Base-by-base conservation (phyloP, 1,140 invertebrate species). In the Notospermus geniculatus region DNA sequence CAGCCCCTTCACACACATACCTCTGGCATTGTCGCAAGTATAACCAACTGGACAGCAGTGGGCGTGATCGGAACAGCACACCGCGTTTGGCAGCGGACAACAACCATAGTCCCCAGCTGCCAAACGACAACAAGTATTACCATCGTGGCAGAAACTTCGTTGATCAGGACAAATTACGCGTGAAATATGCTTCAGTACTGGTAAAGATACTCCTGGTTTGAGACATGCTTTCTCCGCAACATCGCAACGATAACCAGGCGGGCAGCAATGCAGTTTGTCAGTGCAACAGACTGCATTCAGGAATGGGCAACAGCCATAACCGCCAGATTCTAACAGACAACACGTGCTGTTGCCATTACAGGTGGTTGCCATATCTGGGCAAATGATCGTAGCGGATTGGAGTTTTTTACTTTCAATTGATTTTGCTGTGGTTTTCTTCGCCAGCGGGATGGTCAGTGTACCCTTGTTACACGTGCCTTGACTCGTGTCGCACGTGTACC, bases 21-120 rank as follows among this genome's bases (percentile, higher is more conserved):
- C 50, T 41, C 30, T 29, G 13, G 25, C 41, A 29, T 70, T 54
- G n/a, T n/a, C n/a, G 62, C 70, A 71, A 9, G 50, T 61, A 22
- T 59, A 64, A 17, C 68, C 63, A 30, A 39, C 25, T 7, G 68
- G 70, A 64, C 70, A 71, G 57, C 70, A 71, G 45, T 70, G 66
- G n/a, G 39, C 27, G 13, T 67, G 46, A 64, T 71, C 66, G 54
- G 45, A 17, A 60, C 70, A 71, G 43, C 68, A 71, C 13, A 68
- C 68, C 41, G 69, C 69, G 67, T 7, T 19, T 27, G 46, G 46
- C 4, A 23, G 46, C 4, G 46, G 46, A 27, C 46, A 50, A n/a
- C 46, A 50, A 7, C 46, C 46, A 27, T 50, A 50, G 9, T 5
- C n/a, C 4, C 46, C 46, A 7, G 5, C 25, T 5, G 46, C 4